phyloP scores from a whole-genome alignment of 1,140 invertebrate genomes.

The Temnothorax longispinosus region DNA sequence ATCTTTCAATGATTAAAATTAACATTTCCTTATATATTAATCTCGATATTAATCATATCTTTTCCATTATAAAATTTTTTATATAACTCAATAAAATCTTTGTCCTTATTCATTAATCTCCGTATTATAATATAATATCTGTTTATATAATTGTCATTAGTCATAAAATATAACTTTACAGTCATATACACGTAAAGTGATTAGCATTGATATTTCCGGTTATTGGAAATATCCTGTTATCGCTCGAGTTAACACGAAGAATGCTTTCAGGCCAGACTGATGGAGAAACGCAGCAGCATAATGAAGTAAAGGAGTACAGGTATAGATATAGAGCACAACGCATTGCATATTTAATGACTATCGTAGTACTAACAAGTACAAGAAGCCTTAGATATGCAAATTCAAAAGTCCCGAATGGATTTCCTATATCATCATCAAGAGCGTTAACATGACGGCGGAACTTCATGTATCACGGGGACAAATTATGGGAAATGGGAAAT shows the following conservation, averaged over 20 bases:
- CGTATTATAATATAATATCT: background rate
- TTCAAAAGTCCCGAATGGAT: constrained; percentile 19
- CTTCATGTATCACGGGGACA: background rate
- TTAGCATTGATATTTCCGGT: background rate
- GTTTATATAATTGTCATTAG: background rate
- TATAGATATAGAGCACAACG: constrained; percentile 12
- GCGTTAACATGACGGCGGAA: background rate
- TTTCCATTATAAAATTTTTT: background rate
- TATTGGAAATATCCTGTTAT: constrained; percentile 28
- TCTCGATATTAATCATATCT: background rate
- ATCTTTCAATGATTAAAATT: background rate
- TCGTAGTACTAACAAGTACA: constrained; percentile 39
- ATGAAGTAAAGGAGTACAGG: constrained; percentile 26
- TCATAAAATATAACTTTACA: background rate
- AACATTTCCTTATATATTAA: background rate
- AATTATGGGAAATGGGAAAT: background rate
- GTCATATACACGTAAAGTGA: background rate
- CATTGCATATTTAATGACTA: constrained; percentile 48
- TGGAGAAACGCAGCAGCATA: constrained; percentile 18
- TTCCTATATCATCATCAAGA: constrained; percentile 12
- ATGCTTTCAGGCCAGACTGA: background rate
- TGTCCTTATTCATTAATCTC: background rate
- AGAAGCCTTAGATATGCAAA: constrained; percentile 38
- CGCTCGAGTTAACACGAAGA: background rate
- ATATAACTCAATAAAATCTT: background rate